These are phyloP conservation scores for Eulemur macaco DNA, from an alignment of 2,113 vertebrate species.

Conservation along the genomic window DNA sequence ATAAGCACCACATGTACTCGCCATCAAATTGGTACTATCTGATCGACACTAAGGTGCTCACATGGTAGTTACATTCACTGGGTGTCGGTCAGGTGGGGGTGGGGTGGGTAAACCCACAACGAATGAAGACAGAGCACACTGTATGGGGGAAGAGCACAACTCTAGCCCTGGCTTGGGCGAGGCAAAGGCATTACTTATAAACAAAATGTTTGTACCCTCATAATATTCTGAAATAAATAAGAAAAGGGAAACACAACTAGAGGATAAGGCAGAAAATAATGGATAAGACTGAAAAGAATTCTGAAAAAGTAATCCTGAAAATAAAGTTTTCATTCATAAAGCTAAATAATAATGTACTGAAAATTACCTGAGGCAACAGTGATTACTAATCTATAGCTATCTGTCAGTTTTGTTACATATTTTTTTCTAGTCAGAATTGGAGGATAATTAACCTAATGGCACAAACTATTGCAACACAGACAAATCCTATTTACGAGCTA, in stretches of 20 bases:
- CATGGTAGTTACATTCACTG: no score
- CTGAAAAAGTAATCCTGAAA: background rate
- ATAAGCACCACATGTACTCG: no score
- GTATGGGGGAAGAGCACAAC: no score
- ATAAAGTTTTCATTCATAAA: background rate
- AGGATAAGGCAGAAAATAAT: background rate
- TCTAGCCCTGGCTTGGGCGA: no score
- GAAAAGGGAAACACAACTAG: background rate
- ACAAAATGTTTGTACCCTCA: no score
- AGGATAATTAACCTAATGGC: background rate
- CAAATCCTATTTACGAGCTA: background rate
- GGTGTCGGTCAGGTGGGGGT: no score
- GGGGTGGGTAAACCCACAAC: no score
- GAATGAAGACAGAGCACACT: no score
- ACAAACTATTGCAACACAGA: background rate
- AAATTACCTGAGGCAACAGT: background rate
- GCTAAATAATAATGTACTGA: background rate
- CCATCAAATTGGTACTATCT: no score
- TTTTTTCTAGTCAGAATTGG: background rate
- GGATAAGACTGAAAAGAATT: background rate
- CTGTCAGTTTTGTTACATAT: background rate
- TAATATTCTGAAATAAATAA: no score
- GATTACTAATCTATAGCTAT: background rate
- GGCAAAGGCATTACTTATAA: no score
- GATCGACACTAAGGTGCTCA: no score